Conservation (phyloP, 2,797 vertebrate species). For the Galago senegalensis region DNA sequence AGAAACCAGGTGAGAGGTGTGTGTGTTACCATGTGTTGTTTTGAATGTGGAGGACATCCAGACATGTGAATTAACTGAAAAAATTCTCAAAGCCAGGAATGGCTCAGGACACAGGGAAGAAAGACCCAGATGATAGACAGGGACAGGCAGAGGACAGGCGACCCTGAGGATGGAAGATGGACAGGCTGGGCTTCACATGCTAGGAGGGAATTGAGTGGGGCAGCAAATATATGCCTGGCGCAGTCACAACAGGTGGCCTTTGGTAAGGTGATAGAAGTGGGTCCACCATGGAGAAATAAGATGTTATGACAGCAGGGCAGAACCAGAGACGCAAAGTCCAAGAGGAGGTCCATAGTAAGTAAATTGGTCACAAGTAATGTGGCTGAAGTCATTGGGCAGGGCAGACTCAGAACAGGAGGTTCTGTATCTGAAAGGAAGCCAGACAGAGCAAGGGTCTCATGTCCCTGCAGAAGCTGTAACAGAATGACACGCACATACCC, state of each 20-base stretch:
- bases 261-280: neutral
- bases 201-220: neutral
- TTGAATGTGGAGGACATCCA: conserved; percentile 49
- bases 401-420: neutral
- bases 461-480: neutral
- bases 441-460: neutral
- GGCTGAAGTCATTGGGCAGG: too few relatives aligned
- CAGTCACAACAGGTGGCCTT: neutral
- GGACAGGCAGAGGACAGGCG: neutral
- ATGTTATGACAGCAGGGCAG: neutral
- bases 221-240: too few relatives aligned
- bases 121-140: neutral
- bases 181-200: neutral
- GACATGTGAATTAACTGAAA: conserved; percentile 38
- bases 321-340: neutral
- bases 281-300: neutral
- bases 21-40: neutral
- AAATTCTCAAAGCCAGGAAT: neutral
- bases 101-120: neutral
- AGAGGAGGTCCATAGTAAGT: neutral
- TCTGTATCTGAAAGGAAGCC: neutral
- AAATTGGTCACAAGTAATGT: neutral
- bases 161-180: neutral
- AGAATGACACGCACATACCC: neutral
- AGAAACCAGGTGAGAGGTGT: conserved; percentile 52